These are phyloP conservation scores for Atta cephalotes DNA, from an alignment of 1,140 invertebrate species.

Conservation along the genomic window DNA sequence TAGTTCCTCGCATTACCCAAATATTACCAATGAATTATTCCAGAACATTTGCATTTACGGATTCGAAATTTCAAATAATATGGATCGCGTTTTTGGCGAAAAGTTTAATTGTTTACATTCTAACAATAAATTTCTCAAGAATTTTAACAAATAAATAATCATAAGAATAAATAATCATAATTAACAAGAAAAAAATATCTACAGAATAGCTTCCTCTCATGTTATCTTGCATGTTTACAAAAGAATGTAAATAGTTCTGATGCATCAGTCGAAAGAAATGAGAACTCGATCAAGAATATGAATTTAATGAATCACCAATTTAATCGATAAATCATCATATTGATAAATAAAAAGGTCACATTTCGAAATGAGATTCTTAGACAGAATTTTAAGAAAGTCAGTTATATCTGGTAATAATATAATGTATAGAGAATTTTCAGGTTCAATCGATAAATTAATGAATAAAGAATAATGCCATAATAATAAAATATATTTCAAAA, in stretches of 20 bases:
- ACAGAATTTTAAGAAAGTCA: not conserved
- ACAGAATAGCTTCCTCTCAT: not conserved
- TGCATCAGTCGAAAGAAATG: conserved; percentile 11
- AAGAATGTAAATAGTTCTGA: conserved; percentile 5
- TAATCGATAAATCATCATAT: not conserved
- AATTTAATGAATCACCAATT: not conserved
- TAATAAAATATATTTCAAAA: not conserved
- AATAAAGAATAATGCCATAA: too few species aligned
- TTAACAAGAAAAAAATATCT: not conserved
- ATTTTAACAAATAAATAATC: not conserved
- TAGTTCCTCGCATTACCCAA: not conserved
- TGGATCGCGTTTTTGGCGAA: not conserved
- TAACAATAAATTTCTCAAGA: not conserved
- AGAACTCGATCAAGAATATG: not conserved
- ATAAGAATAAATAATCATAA: not conserved
- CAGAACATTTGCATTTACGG: not conserved
- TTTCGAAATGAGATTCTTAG: not conserved
- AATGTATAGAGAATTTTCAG: too few species aligned
- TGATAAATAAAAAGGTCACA: not conserved
- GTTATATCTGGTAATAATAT: not conserved
- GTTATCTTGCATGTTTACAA: not conserved
- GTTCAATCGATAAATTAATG: too few species aligned
- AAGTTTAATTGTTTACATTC: not conserved
- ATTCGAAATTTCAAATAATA: not conserved
- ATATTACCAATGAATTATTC: not conserved